These are phyloP conservation scores for Pantala flavescens DNA, from an alignment of 1,140 invertebrate species.

Conservation along the genomic window DNA sequence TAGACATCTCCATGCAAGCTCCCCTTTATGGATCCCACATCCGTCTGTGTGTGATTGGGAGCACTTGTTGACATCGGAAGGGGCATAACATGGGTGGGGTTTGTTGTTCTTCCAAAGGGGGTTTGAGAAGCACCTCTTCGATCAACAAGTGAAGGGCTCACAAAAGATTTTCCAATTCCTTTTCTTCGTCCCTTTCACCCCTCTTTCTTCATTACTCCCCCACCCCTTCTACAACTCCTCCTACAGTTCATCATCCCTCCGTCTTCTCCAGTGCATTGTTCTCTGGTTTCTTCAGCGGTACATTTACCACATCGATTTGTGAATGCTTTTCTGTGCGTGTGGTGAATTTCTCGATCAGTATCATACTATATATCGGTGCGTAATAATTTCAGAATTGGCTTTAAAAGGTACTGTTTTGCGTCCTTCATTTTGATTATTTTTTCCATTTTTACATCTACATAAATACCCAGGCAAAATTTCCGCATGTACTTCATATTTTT, in stretches of 20 bases:
- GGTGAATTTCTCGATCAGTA: too few relatives aligned
- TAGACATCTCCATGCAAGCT: background rate
- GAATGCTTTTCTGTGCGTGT: too few relatives aligned
- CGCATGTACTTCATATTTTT: too few relatives aligned
- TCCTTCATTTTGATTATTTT: too few relatives aligned
- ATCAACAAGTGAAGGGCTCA: slow-evolving; percentile 1
- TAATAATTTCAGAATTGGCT: too few relatives aligned
- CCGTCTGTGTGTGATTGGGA: background rate
- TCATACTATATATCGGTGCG: too few relatives aligned
- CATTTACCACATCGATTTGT: too few relatives aligned
- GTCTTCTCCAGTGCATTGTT: background rate
- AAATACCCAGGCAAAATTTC: too few relatives aligned
- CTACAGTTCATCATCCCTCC: background rate
- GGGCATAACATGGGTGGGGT: background rate
- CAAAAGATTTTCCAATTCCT: slow-evolving; percentile 6
- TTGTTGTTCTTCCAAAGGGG: background rate
- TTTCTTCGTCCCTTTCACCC: background rate
- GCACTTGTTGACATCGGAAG: background rate
- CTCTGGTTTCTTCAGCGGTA: too few relatives aligned
- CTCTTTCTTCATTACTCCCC: background rate
- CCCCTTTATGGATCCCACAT: background rate
- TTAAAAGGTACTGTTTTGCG: too few relatives aligned
- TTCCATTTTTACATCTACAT: too few relatives aligned
- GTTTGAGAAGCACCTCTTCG: background rate
- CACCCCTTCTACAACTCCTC: background rate